These are phyloP conservation scores for Shinisaurus crocodilurus DNA, from an alignment of 2,113 vertebrate genomes.

Conservation along the genomic window DNA sequence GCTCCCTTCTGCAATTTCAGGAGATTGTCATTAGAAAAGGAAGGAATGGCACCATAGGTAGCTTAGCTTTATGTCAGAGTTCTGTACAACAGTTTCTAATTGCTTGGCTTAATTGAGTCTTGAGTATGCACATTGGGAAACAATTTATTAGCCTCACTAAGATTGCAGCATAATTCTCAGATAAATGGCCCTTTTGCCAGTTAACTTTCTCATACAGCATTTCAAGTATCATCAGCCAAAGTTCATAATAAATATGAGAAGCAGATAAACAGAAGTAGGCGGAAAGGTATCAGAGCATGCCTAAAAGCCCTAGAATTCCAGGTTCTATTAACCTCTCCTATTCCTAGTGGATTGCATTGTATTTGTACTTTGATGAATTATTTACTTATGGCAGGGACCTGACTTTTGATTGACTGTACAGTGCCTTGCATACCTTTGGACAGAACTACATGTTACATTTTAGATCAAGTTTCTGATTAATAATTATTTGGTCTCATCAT, in stretches of 20 bases:
- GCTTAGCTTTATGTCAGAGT: slow-evolving; percentile 3
- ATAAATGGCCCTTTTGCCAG: slow-evolving; percentile 17
- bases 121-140: slow-evolving; percentile 35
- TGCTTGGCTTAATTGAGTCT: slow-evolving; percentile 55
- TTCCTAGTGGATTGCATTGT: not conserved
- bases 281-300: not conserved
- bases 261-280: slow-evolving; percentile 19
- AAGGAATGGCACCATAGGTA: slow-evolving; percentile 41
- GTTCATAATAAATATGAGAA: not conserved
- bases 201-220: slow-evolving; percentile 3
- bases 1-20: not conserved
- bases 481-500: slow-evolving; percentile 51
- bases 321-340: not conserved
- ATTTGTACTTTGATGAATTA: not conserved
- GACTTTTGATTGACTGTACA: not conserved
- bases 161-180: slow-evolving; percentile 29
- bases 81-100: slow-evolving; percentile 62
- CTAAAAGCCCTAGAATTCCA: not conserved
- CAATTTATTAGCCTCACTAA: slow-evolving; percentile 53
- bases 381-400: not conserved
- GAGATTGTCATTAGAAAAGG: slow-evolving; percentile 38
- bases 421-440: not conserved
- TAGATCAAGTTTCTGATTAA: slow-evolving; percentile 58
- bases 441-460: not conserved
- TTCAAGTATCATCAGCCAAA: slow-evolving; percentile 15